Base-by-base conservation (phyloP, 2,113 vertebrate species). In the Anolis sagrei region DNA sequence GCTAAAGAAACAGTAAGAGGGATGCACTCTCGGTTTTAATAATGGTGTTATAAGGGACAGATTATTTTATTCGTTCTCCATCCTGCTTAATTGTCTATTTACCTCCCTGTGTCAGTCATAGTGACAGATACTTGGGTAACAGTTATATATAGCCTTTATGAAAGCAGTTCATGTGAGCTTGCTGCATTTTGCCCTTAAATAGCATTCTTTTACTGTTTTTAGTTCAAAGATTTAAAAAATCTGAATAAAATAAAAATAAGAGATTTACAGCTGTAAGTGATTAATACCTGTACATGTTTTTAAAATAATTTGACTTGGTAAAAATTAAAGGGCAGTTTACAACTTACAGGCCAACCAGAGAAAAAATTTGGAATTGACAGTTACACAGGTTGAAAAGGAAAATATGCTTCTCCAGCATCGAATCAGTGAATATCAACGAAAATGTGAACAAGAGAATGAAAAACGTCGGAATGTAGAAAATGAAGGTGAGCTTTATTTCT, bases 391-490 rank as follows among this genome's bases (percentile, higher is more conserved):
- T 96, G 98, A 99, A 93, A 99, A 99, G 90, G 99, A 99, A 86
- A 99, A 99, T 95, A 96, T 99, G 90, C 95, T 98, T 89, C 88
- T 97, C 62, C 99, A 99, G 91, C 99, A 99, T 95, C 96, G 97
- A 93, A 95, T 97, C 94, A 97, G 97, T 0, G 99, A 99, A 61
- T 97, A 97, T 95, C 99, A 99, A 96, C 98, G 98, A 95, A 99
- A 99, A 96, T 95, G 96, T 70, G 99, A 99, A 83, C 98, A 99
- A 92, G 99, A 99, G 92, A 98, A 96, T 70, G 99, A 99, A 91
- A 99, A 97, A 94, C 97, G 98, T 51, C 97, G 98, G 76, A 99
- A 99, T 93, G 81, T 97, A 90, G 99, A 99, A 95, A 99, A 99
- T 87, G 99, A 99, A 96, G 98, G 99, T 99, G 93, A 89, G 92